Evolutionary conservation across 2,113 vertebrate species (phyloP).

Genomic region (Tachuris rubrigastra): DNA sequence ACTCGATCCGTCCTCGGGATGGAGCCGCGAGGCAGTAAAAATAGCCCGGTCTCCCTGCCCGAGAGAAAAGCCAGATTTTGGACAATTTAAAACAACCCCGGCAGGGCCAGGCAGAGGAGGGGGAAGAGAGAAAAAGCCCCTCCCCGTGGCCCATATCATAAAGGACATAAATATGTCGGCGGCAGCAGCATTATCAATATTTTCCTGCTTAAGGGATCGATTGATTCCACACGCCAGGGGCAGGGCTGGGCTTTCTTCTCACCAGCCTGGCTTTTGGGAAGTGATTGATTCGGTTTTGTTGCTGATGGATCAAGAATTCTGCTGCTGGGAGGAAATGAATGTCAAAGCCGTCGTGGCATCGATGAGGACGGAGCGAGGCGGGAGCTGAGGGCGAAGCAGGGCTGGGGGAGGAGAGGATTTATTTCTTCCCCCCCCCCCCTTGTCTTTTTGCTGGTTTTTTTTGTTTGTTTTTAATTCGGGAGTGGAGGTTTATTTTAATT

Average conservation of each 20-base stretch:
- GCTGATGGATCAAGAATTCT: slow-evolving; percentile 39
- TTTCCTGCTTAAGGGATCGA: slow-evolving; percentile 20
- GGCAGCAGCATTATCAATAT: neutral
- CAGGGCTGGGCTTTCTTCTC: slow-evolving; percentile 27
- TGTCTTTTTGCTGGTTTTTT: neutral
- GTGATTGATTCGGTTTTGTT: slow-evolving; percentile 6
- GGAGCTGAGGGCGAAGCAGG: neutral
- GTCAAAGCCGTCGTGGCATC: neutral
- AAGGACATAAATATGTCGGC: slow-evolving; percentile 6
- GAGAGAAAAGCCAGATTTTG: neutral
- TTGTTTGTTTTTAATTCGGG: too few relatives aligned
- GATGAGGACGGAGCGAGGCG: neutral
- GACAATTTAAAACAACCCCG: neutral
- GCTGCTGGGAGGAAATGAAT: slow-evolving; percentile 14
- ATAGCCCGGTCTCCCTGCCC: neutral
- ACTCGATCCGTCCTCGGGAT: neutral
- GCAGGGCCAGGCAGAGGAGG: neutral
- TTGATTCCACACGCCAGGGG: slow-evolving; percentile 17
- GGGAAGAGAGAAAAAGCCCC: neutral
- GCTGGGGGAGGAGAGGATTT: neutral
- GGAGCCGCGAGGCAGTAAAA: neutral
- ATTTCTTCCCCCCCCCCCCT: neutral
- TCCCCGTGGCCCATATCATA: neutral
- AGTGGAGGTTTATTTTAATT: neutral
- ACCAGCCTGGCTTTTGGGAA: slow-evolving; percentile 24